Base-by-base conservation (phyloP, 1,140 invertebrate species). In the Homarus americanus region DNA sequence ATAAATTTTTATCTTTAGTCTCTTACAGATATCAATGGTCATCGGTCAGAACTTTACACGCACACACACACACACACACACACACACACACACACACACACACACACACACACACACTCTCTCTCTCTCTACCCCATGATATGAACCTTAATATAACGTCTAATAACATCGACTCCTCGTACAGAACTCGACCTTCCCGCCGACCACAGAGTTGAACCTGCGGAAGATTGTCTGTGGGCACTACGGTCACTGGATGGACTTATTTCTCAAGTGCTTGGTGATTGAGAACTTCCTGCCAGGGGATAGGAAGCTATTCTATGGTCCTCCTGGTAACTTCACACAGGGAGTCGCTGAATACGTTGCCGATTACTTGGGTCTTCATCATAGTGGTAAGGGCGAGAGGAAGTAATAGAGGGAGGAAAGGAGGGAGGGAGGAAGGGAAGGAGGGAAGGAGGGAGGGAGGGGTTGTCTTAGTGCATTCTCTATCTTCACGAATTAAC, bases 221-320 rank as follows among this genome's bases (percentile, higher is more conserved):
- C 36, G 32, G 38, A 41, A 34, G 38, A 69, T 82, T 5, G 17
- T 82, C 0, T 82, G 80, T 40, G 0, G 0, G 2, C 40, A 82
- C 24, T 87, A 76, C 17, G 84, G 84, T 1, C 3, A 36, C 2
- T 44, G 76, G 76, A 0, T 49, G 5, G n/a, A 2, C 28, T 32
- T 24, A 28, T 34, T 82, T 1, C 20, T 24, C 3, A 20, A 41
- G 4, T 78, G 38, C 44, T 36, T 24, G 0, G 12, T 36, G 40
- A 36, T 15, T 32, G 24, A 9, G 3, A 66, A 3, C 75, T 38
- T 7, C 66, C n/a, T 32, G 12, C 83, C 34, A 0, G 84, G 72
- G 0, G 72, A 88, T 10, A 82, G 53, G 9, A 80, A 36, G 53
- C 40, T 88, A 24, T 88, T 88, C 41, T 88, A 88, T 41, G 87